These are phyloP conservation scores for pig (Sus scrofa) DNA, from an alignment of 2,113 vertebrate genomes.

Conservation along the genomic window DNA sequence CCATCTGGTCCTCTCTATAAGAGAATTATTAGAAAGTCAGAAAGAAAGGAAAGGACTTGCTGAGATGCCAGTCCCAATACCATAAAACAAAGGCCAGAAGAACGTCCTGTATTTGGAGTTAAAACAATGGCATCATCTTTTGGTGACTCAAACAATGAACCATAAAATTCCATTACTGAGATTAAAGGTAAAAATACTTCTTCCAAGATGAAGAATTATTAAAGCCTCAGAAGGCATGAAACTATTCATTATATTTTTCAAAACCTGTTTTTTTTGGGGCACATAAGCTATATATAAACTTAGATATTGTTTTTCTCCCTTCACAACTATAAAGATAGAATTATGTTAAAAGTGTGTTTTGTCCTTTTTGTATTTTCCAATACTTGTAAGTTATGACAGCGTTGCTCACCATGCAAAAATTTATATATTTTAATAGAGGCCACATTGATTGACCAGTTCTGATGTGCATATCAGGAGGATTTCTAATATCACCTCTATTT, in stretches of 20 bases:
- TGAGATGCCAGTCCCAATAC: background rate
- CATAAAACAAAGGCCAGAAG: background rate
- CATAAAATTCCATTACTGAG: background rate
- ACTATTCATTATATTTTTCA: background rate
- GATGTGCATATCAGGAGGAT: background rate
- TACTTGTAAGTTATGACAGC: background rate
- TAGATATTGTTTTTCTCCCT: background rate
- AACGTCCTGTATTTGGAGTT: background rate
- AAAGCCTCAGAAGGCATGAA: background rate
- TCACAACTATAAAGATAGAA: background rate
- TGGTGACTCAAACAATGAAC: background rate
- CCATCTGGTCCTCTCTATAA: background rate
- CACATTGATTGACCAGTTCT: background rate
- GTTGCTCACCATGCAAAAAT: background rate
- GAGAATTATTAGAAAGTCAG: background rate
- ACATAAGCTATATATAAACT: background rate
- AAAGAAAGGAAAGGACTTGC: background rate
- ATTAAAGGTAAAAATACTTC: background rate
- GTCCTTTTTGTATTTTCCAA: background rate
- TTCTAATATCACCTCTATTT: background rate
- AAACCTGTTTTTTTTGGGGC: background rate
- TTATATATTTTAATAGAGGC: background rate
- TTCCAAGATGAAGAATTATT: background rate
- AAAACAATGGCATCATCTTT: background rate
- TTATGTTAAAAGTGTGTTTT: background rate